Evolutionary conservation across 2,888 invertebrate species (phyloP).

Genomic region (Emesis russula): DNA sequence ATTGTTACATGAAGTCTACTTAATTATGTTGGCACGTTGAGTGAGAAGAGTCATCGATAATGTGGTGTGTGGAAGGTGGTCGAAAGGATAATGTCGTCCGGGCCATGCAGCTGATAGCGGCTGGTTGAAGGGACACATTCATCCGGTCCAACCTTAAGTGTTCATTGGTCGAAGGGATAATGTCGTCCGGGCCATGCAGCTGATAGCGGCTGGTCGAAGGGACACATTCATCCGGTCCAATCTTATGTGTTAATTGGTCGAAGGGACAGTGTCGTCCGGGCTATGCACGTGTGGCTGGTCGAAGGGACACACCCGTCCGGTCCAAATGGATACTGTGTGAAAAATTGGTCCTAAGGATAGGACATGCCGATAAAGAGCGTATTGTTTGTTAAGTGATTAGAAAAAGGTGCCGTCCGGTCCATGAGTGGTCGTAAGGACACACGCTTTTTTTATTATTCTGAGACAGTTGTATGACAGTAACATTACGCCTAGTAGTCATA

Average conservation of each 20-base stretch:
- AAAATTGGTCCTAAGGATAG: background rate
- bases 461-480: too few species aligned
- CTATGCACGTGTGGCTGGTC: constrained; percentile 51
- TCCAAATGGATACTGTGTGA: constrained; percentile 28
- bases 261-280: constrained; percentile 45
- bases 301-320: constrained; percentile 53
- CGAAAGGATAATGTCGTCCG: background rate
- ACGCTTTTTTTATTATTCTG: too few species aligned
- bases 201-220: constrained; percentile 1
- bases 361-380: too few species aligned
- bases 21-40: constrained; percentile 5
- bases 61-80: background rate
- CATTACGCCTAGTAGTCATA: too few species aligned
- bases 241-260: constrained; percentile 16
- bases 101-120: background rate
- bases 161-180: constrained; percentile 25
- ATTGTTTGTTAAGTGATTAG: too few species aligned
- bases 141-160: constrained; percentile 30
- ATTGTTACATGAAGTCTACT: background rate
- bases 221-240: constrained; percentile 27
- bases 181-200: constrained; percentile 9
- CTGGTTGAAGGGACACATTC: constrained; percentile 10
- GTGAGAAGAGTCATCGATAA: background rate
- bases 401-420: too few species aligned
- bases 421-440: too few species aligned